These are phyloP conservation scores for Pecten maximus DNA, from an alignment of 2,888 invertebrate species.

Conservation along the genomic window DNA sequence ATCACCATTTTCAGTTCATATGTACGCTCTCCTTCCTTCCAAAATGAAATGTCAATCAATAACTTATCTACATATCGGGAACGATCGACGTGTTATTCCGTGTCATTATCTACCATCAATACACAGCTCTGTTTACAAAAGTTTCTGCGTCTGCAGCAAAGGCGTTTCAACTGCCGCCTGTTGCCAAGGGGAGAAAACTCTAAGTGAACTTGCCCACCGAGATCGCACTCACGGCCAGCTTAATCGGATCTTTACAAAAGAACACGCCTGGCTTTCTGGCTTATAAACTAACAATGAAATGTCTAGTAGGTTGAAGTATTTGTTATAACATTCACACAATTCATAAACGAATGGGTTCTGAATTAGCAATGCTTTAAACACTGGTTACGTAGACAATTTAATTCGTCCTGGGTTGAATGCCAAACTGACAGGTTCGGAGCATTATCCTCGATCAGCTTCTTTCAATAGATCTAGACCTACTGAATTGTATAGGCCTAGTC, in stretches of 20 bases:
- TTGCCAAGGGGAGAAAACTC: constrained; percentile 30
- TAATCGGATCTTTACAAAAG: background rate
- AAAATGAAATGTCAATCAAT: constrained; percentile 4
- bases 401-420: background rate
- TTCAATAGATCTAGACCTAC: no score
- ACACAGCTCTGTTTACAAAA: constrained; percentile 16
- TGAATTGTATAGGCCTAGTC: no score
- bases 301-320: background rate
- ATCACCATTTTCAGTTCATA: constrained; percentile 35
- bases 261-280: background rate
- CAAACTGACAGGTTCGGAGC: background rate
- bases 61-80: background rate
- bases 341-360: background rate
- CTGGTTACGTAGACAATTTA: background rate
- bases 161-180: constrained; percentile 29
- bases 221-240: background rate
- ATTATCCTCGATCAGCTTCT: no score
- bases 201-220: background rate
- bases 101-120: background rate
- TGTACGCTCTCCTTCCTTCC: constrained; percentile 14
- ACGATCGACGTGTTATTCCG: background rate
- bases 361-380: background rate
- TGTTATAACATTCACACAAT: background rate
- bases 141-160: constrained; percentile 35
- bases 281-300: background rate